A percentile compares a stretch with the other conserved stretches of the same genome.
phyloP scores from a whole-genome alignment of 1,140 invertebrate genomes.

The Dufourea novaeangliae region DNA sequence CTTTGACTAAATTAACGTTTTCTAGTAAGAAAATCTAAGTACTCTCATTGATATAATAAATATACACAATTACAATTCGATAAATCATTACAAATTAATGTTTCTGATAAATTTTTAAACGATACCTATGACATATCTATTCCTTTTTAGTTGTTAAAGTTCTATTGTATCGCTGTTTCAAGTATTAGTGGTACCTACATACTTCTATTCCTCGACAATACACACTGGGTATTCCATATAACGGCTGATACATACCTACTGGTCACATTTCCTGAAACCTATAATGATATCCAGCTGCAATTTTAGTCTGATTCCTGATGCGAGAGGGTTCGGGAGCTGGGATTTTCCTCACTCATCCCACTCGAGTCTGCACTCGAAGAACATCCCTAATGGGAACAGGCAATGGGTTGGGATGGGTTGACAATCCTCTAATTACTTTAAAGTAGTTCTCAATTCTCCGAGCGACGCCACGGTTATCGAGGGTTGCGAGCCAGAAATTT shows the following conservation, averaged over 20 bases:
- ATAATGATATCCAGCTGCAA: constrained; percentile 47
- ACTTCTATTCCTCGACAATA: neutral
- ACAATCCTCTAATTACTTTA: constrained; percentile 81
- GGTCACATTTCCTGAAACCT: neutral
- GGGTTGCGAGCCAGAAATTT: constrained; percentile 34
- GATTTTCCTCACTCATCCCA: constrained; percentile 69
- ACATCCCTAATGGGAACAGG: constrained; percentile 77
- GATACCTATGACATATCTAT: no score
- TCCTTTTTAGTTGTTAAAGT: no score
- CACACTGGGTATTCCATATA: neutral
- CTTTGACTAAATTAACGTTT: no score
- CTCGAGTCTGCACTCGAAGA: constrained; percentile 72
- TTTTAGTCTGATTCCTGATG: constrained; percentile 52
- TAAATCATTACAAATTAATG: no score
- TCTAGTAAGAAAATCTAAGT: no score
- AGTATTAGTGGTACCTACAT: no score
- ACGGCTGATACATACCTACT: neutral
- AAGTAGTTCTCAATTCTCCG: constrained; percentile 79
- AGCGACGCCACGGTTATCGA: constrained; percentile 54
- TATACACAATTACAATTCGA: no score
- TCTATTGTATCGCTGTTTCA: no score
- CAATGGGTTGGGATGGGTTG: constrained; percentile 73
- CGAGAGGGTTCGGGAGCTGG: constrained; percentile 47
- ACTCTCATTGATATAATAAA: no score
- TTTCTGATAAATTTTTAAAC: neutral